Evolutionary conservation across 2,797 vertebrate species (phyloP), one percentile per base, ranked within the genome.

Genomic region (Alcedo quadribrachys): DNA sequence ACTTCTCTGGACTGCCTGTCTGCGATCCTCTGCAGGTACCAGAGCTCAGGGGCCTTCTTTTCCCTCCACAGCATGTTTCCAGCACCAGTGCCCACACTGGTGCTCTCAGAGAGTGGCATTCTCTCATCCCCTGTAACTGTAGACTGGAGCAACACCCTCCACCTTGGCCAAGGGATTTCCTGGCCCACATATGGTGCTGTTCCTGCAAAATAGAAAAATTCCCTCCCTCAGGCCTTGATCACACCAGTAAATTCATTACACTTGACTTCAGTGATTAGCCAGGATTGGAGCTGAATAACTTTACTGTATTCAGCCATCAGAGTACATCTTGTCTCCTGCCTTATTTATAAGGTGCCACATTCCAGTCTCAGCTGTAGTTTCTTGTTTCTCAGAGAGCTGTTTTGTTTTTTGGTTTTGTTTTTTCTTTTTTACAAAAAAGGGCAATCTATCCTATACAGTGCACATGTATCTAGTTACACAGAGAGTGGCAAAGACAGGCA

Each of bases 311-410:
- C 93, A 94, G 76, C 84, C 92, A 90, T 95, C 90, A 95, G 86
- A 96, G 69, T 95, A 79, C 90, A 95, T 96, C 94, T 94, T 93
- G 79, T 94, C 92, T 92, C 86, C 88, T 76, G 79, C 79, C 67
- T 94, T 94, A 92, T 96, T 87, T 89, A 96, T 96, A 89, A 94
- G 86, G 92, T 94, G 95, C 89, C 73, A 93, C 92, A 96, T 96
- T 96, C 95, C 96, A 94, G 67, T 82, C 79, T 92, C 83, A 73
- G 90, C 60, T 90, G 87, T 79, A 93, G 84, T 85, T 95, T 92
- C 90, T 93, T 83, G 63, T 83, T 95, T 92, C 66, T 63, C 33
- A 75, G 68, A n/a, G 62, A 45, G 32, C n/a, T 57, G 71, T 46
- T 54, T 50, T 7, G 30, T 46, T 32, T 35, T 57, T 55, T 79